A percentile compares a stretch with the other conserved stretches of the same genome.
Conservation (phyloP, 1,140 invertebrate species). For the Orussus abietinus region DNA sequence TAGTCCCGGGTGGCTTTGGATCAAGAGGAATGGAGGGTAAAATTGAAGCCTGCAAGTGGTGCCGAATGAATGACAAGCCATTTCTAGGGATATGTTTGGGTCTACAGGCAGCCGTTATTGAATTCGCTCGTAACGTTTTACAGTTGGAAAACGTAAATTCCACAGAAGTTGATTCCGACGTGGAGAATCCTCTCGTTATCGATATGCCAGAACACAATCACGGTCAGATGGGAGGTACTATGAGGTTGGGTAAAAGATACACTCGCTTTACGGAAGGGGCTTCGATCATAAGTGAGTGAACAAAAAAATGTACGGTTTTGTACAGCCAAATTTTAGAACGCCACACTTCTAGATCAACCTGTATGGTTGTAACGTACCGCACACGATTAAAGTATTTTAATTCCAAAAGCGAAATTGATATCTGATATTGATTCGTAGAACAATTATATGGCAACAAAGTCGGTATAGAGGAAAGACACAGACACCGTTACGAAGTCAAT, state of each 20-base stretch:
- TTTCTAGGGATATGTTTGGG: constrained; percentile 96
- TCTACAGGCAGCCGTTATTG: constrained; percentile 94
- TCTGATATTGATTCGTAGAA: too few species aligned
- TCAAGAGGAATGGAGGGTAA: constrained; percentile 94
- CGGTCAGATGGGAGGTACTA: constrained; percentile 93
- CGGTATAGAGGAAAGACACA: constrained; percentile 90
- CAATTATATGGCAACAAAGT: constrained; percentile 81
- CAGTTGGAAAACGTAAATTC: constrained; percentile 76
- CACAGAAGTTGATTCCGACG: constrained; percentile 77
- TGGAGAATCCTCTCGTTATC: constrained; percentile 80
- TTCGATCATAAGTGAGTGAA: constrained; percentile 68
- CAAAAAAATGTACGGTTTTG: constrained; percentile 2
- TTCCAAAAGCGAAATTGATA: too few species aligned
- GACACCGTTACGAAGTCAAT: constrained; percentile 96
- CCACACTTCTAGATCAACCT: neutral
- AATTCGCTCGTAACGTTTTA: constrained; percentile 90
- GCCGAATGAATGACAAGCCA: constrained; percentile 83
- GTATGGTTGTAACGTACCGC: too few species aligned
- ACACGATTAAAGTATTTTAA: too few species aligned
- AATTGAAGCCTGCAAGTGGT: constrained; percentile 91
- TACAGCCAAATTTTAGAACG: constrained; percentile 8
- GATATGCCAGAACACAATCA: constrained; percentile 99
- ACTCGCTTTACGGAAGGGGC: constrained; percentile 69
- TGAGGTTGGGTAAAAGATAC: constrained; percentile 89
- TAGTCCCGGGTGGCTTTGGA: constrained; percentile 98